Evolutionary conservation across 2,888 invertebrate genomes (phyloP), one percentile per base, ranked within the genome.

Genomic region (Drosophila borealis): DNA sequence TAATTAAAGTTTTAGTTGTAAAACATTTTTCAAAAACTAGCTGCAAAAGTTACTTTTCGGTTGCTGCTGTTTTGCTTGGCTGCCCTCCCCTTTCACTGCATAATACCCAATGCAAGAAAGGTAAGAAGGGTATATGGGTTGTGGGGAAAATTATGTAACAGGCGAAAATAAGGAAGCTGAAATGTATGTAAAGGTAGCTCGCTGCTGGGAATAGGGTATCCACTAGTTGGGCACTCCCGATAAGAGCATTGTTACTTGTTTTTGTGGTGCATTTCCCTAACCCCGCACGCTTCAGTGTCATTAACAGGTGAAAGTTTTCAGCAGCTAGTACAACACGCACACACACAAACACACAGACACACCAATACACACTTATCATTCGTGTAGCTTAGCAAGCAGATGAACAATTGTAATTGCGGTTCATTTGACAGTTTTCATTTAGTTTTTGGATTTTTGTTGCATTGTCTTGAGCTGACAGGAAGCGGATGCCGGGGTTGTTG

Each of bases 371-470:
- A 13, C 36, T 80, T 82, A 49, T 67, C 29, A 8, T 29, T 29
- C 29, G 29, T 29, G 29, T 42, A 50, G 69, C 69, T 71, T 54
- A 51, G 81, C 62, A 65, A 70, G 60, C 61, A 75, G 74, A 69
- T 49, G 71, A 80, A 80, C 81, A 84, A 84, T 85, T 81, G 71
- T 85, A 82, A 80, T 74, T 83, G 83, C 76, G 81, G 83, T 77
- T 81, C 83, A 83, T 83, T 86, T 86, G 86, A 81, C 83, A 86
- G 83, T 83, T 83, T 78, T 67, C 83, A 82, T 83, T 82, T 80
- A 82, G 85, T 78, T 84, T 62, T 46, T 41, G 21, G 36, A 14
- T 36, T 55, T 19, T 44, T 63, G 53, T 60, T 60, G 70, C 63
- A 70, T 77, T 77, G 77, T 74, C 67, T 70, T 66, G 14, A 13